Conservation (phyloP, 1,140 invertebrate genomes). For the Augochlora pura region DNA sequence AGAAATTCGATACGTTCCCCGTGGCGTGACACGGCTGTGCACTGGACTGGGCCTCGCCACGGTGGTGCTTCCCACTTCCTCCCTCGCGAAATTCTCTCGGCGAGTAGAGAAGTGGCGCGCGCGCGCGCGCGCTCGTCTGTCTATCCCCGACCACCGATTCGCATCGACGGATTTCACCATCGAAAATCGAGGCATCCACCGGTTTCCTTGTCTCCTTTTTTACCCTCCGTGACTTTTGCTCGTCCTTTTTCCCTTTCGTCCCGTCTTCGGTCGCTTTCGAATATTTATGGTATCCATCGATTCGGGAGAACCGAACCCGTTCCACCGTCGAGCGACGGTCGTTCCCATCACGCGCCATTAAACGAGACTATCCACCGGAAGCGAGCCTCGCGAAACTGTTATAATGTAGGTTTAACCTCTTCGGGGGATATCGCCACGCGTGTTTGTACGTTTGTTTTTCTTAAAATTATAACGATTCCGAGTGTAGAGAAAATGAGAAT, state of each 20-base stretch:
- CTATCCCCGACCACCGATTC: slow-evolving; percentile 48
- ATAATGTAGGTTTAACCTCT: too few relatives aligned
- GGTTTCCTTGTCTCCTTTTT: neutral
- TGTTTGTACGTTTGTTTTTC: too few relatives aligned
- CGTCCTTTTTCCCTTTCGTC: too few relatives aligned
- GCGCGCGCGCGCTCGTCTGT: neutral
- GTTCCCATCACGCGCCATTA: neutral
- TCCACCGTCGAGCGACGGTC: neutral
- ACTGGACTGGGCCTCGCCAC: slow-evolving; percentile 57
- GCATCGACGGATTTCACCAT: slow-evolving; percentile 39
- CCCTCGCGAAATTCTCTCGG: slow-evolving; percentile 57
- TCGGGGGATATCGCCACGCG: too few relatives aligned
- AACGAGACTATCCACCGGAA: neutral
- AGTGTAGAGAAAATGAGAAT: too few relatives aligned
- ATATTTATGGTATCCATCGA: slow-evolving; percentile 19
- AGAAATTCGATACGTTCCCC: slow-evolving; percentile 79
- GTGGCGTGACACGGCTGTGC: slow-evolving; percentile 69
- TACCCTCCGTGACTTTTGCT: too few relatives aligned
- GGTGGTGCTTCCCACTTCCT: slow-evolving; percentile 81
- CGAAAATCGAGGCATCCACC: slow-evolving; percentile 17
- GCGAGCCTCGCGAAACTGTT: too few relatives aligned
- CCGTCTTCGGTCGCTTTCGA: neutral
- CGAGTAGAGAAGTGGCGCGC: slow-evolving; percentile 7
- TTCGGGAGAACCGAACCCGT: neutral
- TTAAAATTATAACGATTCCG: too few relatives aligned